Percentiles rank a stretch among this genome's conserved stretches.
These are phyloP conservation scores for Campaea margaritaria DNA, from an alignment of 2,888 invertebrate genomes.

Conservation along the genomic window DNA sequence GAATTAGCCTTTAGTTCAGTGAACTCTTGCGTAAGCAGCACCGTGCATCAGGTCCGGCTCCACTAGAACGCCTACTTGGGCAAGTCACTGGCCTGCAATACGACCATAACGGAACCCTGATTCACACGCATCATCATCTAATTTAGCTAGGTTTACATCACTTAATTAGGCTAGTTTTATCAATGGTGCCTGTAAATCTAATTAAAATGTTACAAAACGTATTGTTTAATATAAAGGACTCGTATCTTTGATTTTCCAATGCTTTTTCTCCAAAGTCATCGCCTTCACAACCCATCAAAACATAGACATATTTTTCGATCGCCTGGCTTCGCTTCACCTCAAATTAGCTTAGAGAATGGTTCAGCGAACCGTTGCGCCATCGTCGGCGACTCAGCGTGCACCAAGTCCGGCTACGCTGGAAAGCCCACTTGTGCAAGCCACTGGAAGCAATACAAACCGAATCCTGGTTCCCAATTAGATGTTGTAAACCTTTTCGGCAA, in stretches of 20 bases:
- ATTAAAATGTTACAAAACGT: too few species aligned
- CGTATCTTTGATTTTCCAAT: too few species aligned
- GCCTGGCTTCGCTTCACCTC: slow-evolving; percentile 27
- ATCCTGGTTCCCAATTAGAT: slow-evolving; percentile 36
- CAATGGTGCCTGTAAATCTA: too few species aligned
- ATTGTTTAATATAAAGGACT: too few species aligned
- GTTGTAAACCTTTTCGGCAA: slow-evolving; percentile 28
- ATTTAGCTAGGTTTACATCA: neutral
- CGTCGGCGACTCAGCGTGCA: slow-evolving; percentile 44
- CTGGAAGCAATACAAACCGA: slow-evolving; percentile 37
- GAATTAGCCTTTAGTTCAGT: slow-evolving; percentile 66
- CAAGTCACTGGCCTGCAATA: slow-evolving; percentile 50
- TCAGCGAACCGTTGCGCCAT: slow-evolving; percentile 81
- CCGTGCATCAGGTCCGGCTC: slow-evolving; percentile 65
- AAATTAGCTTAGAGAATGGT: slow-evolving; percentile 50
- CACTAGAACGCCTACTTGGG: slow-evolving; percentile 74
- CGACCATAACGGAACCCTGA: neutral
- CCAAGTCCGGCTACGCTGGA: slow-evolving; percentile 73
- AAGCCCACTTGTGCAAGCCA: slow-evolving; percentile 75
- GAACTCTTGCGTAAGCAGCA: slow-evolving; percentile 74
- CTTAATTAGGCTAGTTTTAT: neutral
- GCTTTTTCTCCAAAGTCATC: too few species aligned
- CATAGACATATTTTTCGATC: slow-evolving; percentile 16
- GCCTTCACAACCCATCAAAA: too few species aligned
- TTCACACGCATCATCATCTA: neutral